Conservation (phyloP, 1,140 invertebrate genomes). For the Drosophila eugracilis region DNA sequence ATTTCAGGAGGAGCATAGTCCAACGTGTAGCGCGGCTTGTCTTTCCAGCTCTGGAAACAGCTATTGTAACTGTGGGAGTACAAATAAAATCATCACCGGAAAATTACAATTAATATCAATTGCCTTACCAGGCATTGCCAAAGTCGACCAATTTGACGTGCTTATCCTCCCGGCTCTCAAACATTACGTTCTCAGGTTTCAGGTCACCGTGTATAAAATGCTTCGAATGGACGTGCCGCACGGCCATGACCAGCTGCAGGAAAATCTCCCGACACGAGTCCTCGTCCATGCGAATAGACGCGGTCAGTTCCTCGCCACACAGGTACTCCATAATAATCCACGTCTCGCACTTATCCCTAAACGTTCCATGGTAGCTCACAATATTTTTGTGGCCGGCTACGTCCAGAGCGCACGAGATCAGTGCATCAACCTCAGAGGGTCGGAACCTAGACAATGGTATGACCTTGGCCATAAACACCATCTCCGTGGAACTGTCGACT, state of each 20-base stretch:
- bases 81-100: neutral
- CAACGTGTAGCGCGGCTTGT: constrained; percentile 94
- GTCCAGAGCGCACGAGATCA: constrained; percentile 68
- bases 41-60: constrained; percentile 87
- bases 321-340: constrained; percentile 93
- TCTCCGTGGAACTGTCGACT: constrained; percentile 51
- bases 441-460: constrained; percentile 89
- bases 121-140: constrained; percentile 90
- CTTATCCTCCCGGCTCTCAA: constrained; percentile 86
- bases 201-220: constrained; percentile 95
- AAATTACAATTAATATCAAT: neutral
- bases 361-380: constrained; percentile 93
- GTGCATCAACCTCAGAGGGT: constrained; percentile 74
- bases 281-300: constrained; percentile 90
- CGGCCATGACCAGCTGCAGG: constrained; percentile 91
- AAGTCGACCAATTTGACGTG: constrained; percentile 95
- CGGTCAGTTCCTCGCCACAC: constrained; percentile 94
- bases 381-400: constrained; percentile 90
- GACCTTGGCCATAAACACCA: constrained; percentile 87
- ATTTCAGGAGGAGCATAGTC: constrained; percentile 96
- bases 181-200: constrained; percentile 95
- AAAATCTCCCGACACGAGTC: constrained; percentile 89
- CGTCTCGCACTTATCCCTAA: constrained; percentile 93
- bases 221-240: constrained; percentile 91
- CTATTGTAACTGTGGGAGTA: constrained; percentile 86